Base-by-base conservation (phyloP, 2,113 vertebrate species). In the Paramormyrops kingsleyae region DNA sequence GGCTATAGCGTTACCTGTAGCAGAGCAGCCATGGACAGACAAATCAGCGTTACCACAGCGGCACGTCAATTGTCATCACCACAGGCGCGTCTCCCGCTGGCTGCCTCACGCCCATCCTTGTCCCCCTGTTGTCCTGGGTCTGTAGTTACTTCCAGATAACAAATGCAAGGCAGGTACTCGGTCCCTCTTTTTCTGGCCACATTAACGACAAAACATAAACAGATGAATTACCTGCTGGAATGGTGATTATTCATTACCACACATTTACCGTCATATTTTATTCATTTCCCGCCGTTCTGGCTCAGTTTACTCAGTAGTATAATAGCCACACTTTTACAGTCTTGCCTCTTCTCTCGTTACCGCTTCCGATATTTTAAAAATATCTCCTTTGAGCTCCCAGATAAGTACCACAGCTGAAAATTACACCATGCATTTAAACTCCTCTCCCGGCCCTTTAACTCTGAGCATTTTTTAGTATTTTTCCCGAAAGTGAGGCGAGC, bases 401-500 rank as follows among this genome's bases (percentile, higher is more conserved):
- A 83, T 53, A 89, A 80, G 46, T 50, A 66, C 62, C 31, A 49
- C 35, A 12, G 66, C 70, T 74, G 27, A 31, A 80, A 80, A 17
- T 53, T 31, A 80, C 77, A 70, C 39, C 27, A 42, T 46, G 46
- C 47, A 80, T 89, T 89, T 53, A 19, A 49, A 87, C 4, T 21
- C 50, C 35, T 46, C 70, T 19, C 31, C 74, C 5, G n/a, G 17
- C 49, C 47, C 88, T 83, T 89, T 49, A 39, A 80, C 49, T 13
- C 27, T 24, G 7, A n/a, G 31, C 27, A 50, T 89, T 89, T 83
- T n/a, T 31, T 39, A 9, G 17, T 21, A 52, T 39, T 90, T 89
- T 89, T 91, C 91, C 90, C 1, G 8, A 84, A 92, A 93, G 90
- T 90, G 92, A 95, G 91, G 93, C 93, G 91, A 94, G 93, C 91